Evolutionary conservation across 64 coral and sea anemone species (phyloP).

Genomic region (Actinia tenebrosa): DNA sequence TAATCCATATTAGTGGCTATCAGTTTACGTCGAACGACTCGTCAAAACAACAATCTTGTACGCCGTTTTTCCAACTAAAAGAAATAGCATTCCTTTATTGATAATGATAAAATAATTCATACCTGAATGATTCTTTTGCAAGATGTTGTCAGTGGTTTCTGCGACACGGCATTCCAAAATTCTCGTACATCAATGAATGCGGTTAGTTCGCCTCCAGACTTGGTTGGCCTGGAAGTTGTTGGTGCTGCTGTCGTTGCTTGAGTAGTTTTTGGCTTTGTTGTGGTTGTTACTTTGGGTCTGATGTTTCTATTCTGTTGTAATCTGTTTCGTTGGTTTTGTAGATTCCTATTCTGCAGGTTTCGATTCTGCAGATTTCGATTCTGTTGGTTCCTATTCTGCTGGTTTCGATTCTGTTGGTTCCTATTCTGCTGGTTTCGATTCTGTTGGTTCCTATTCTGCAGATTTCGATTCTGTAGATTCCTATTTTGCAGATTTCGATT

Average conservation of each 20-base stretch:
- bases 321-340: background rate
- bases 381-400: no score
- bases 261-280: background rate
- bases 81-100: background rate
- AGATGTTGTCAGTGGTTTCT: constrained; percentile 7
- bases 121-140: constrained; percentile 26
- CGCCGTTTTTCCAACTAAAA: background rate
- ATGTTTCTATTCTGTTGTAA: background rate
- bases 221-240: background rate
- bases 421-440: background rate
- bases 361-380: no score
- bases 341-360: background rate
- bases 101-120: background rate
- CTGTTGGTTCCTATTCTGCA: background rate
- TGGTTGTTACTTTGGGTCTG: background rate
- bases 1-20: no score
- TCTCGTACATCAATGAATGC: background rate
- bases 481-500: background rate
- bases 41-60: background rate
- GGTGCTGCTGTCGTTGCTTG: background rate
- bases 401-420: background rate
- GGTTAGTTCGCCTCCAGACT: background rate
- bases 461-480: background rate
- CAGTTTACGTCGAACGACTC: no score
- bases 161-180: background rate